Evolutionary conservation across 2,113 vertebrate species (phyloP), one percentile per base, ranked within the genome.

Genomic region (Pachycephala philippinensis): DNA sequence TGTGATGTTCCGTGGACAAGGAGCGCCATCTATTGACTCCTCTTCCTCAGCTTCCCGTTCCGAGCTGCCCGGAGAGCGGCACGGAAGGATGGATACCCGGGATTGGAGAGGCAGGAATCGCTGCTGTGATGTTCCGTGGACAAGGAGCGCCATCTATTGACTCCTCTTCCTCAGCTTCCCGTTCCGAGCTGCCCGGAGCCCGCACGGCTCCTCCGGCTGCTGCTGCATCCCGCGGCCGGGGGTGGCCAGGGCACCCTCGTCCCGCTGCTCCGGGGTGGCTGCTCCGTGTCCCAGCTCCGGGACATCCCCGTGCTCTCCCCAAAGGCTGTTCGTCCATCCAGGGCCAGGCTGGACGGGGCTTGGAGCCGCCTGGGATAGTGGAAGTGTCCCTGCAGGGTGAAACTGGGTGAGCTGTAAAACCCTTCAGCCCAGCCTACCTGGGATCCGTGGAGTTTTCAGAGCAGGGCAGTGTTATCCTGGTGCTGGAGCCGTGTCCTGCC

Each of bases 21-120:
- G 77, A 89, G 96, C 96, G 78, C 96, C 92, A 95, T 82, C 96
- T 96, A 71, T 11, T 23, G 96, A 42, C 87, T 70, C 27, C 84
- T 70, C 27, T 8, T 40, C 21, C 74, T 33, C 74, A 9, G 72
- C 71, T 22, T 8, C 57, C 52, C 24, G 0, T 15, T 30, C n/a
- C n/a, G n/a, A n/a, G n/a, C n/a, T 1, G 28, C 47, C 63, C 14
- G 27, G 21, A 65, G 39, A 63, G 47, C 1, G 0, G 20, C 60
- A 10, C 65, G 45, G 42, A 44, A 33, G 30, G 27, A 39, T 3
- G 56, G 70, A 5, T 12, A 5, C 1, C 17, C 45, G 7, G 70
- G n/a, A 10, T 0, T 1, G 53, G 53, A 23, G 45, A 18, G 19
- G 45, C 54, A 23, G 70, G 35, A 33, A 1, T 0, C 27, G 1